Conservation (phyloP, 1,140 invertebrate species). For the Limonius californicus region DNA sequence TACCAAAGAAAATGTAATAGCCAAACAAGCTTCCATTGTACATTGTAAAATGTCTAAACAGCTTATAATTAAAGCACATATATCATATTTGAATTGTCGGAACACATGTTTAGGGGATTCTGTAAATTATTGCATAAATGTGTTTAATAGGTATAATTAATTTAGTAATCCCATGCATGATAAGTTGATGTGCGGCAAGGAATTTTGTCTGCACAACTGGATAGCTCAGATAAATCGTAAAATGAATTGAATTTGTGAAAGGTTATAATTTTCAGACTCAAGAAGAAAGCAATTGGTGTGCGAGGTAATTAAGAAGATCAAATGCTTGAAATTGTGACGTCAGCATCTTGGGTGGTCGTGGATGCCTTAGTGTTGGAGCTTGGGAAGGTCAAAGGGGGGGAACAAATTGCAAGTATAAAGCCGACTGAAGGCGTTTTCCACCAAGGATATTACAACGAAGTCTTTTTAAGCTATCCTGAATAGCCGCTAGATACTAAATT, state of each 20-base stretch:
- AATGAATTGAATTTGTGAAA: slow-evolving; percentile 13
- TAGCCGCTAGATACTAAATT: not conserved
- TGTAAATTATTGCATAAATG: too few species aligned
- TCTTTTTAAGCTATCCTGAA: slow-evolving; percentile 3
- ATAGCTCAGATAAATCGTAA: slow-evolving; percentile 5
- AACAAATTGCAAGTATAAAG: slow-evolving; percentile 27
- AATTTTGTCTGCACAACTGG: too few species aligned
- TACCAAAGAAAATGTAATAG: too few species aligned
- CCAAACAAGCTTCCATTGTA: too few species aligned
- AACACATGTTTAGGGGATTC: too few species aligned
- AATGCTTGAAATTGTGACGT: slow-evolving; percentile 25
- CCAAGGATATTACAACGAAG: not conserved
- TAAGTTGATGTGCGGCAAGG: too few species aligned
- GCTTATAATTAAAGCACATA: too few species aligned
- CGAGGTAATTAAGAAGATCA: slow-evolving; percentile 30
- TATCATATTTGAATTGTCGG: too few species aligned
- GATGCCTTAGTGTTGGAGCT: not conserved
- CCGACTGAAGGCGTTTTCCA: not conserved
- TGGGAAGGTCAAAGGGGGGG: slow-evolving; percentile 6
- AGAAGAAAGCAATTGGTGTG: slow-evolving; percentile 13
- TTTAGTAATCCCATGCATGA: too few species aligned
- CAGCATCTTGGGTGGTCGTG: slow-evolving; percentile 32
- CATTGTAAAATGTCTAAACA: too few species aligned
- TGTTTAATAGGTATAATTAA: too few species aligned
- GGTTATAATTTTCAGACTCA: slow-evolving; percentile 12